Evolutionary conservation across 2,888 invertebrate species (phyloP).

Genomic region (Rotaria macrura): DNA sequence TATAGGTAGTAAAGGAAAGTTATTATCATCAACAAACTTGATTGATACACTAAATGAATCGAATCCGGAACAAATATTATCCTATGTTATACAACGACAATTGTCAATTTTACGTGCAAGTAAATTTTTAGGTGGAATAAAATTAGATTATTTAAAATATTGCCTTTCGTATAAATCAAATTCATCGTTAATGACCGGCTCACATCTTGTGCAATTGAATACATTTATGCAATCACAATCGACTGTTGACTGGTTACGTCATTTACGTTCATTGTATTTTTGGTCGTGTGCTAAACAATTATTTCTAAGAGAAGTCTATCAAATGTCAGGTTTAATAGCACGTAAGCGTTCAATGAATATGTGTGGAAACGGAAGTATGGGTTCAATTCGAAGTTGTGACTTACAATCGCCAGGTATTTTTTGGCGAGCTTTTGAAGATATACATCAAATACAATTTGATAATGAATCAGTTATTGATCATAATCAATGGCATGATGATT

Average conservation of each 20-base stretch:
- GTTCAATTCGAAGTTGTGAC: not conserved
- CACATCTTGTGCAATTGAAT: not conserved
- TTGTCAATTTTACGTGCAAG: not conserved
- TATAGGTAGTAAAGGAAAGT: not conserved
- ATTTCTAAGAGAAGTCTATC: not conserved
- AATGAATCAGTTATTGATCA: not conserved
- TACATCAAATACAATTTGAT: not conserved
- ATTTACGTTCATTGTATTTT: not conserved
- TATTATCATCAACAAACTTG: not conserved
- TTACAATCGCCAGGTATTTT: slow-evolving; percentile 1
- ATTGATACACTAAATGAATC: not conserved
- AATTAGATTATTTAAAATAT: not conserved
- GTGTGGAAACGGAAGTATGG: not conserved
- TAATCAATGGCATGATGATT: slow-evolving; percentile 1
- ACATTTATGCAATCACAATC: slow-evolving; percentile 3
- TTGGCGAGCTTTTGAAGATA: not conserved
- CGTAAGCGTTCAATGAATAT: not conserved
- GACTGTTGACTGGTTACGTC: not conserved
- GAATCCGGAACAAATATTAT: not conserved
- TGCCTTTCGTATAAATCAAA: not conserved
- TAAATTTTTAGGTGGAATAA: not conserved
- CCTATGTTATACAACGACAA: not conserved
- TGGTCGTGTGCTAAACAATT: not conserved
- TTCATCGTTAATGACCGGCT: not conserved
- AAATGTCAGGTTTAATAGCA: not conserved